Evolutionary conservation across 1,140 invertebrate species (phyloP).

Genomic region (Cepaea nemoralis): DNA sequence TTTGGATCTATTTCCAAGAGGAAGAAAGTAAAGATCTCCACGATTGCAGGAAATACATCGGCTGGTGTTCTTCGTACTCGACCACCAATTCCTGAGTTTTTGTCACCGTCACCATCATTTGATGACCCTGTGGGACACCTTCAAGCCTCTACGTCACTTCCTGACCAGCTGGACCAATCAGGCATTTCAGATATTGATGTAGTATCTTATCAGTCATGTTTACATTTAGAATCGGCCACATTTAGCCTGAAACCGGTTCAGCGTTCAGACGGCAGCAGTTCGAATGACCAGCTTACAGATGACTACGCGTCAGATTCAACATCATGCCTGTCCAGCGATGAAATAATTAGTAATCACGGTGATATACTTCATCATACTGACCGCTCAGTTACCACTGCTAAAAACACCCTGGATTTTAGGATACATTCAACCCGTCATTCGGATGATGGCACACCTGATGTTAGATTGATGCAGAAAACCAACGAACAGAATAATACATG

Average conservation of each 20-base stretch:
- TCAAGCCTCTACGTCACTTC: neutral
- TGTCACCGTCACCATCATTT: too few species aligned
- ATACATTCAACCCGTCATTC: neutral
- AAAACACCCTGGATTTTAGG: neutral
- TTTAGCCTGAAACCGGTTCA: neutral
- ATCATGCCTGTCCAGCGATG: neutral
- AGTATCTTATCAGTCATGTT: neutral
- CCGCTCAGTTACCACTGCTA: neutral
- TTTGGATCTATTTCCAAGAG: slow-evolving; percentile 22
- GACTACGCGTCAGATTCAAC: neutral
- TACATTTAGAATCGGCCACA: neutral
- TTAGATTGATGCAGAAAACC: neutral
- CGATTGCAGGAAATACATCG: neutral
- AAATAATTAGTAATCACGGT: neutral
- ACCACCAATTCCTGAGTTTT: slow-evolving; percentile 7
- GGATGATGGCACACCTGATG: neutral
- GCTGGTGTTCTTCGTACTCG: neutral
- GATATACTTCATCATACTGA: neutral
- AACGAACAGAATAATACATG: neutral
- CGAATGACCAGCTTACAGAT: neutral
- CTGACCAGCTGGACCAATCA: neutral
- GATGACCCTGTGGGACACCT: neutral
- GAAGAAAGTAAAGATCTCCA: slow-evolving; percentile 6
- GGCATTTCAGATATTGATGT: neutral
- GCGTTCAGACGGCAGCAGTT: neutral